Percentiles rank a stretch among this genome's conserved stretches.
These are phyloP conservation scores for Pararge aegeria DNA, from an alignment of 1,140 invertebrate genomes.

Conservation along the genomic window DNA sequence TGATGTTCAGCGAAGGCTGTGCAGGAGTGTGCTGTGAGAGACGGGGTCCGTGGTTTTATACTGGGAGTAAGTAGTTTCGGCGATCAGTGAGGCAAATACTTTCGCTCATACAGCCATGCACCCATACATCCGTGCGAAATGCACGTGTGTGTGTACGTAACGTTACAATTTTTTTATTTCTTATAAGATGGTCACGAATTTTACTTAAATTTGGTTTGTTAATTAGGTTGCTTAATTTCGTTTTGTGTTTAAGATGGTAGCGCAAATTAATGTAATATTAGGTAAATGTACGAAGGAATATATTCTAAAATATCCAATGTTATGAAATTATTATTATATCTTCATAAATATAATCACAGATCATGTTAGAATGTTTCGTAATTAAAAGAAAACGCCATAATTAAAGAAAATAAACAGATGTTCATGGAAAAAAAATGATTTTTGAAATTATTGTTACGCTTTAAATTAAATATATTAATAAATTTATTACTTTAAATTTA, in stretches of 20 bases:
- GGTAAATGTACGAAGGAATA: not conserved
- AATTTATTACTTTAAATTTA: too few species aligned
- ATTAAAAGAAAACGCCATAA: too few species aligned
- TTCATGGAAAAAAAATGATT: too few species aligned
- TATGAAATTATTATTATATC: too few species aligned
- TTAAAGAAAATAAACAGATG: too few species aligned
- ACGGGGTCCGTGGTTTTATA: constrained; percentile 59
- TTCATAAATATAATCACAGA: too few species aligned
- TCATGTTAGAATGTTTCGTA: too few species aligned
- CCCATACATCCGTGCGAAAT: not conserved
- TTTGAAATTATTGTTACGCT: too few species aligned
- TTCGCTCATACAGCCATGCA: constrained; percentile 50
- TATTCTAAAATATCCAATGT: not conserved
- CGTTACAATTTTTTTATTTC: constrained; percentile 49
- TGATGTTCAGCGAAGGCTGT: constrained; percentile 66
- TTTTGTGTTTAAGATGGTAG: not conserved
- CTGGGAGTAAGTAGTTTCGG: constrained; percentile 57
- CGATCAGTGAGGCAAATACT: constrained; percentile 67
- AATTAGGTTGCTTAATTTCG: constrained; percentile 16
- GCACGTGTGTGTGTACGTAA: constrained; percentile 52
- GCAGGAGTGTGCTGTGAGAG: constrained; percentile 57
- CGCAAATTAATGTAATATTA: constrained; percentile 3
- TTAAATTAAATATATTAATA: too few species aligned
- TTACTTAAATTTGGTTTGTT: constrained; percentile 19
- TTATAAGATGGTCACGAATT: constrained; percentile 28